These are phyloP conservation scores for Hydrozoanthus tunicans DNA, from an alignment of 64 coral and sea anemone genomes.

Conservation along the genomic window DNA sequence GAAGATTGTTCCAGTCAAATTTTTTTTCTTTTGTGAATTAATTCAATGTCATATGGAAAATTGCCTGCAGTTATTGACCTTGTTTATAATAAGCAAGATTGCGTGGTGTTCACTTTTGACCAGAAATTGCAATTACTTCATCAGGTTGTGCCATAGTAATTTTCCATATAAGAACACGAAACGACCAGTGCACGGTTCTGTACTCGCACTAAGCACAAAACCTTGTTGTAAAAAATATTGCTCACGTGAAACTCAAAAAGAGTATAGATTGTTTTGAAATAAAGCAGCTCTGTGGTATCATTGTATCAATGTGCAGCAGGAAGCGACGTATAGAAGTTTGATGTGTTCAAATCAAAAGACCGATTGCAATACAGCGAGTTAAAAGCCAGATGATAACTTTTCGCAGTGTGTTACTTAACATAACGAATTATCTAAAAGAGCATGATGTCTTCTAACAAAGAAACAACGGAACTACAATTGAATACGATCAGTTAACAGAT, in stretches of 20 bases:
- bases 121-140: not conserved
- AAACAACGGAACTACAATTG: slow-evolving; percentile 14
- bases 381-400: not conserved
- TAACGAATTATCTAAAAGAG: not conserved
- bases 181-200: too few species aligned
- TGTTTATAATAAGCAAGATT: not conserved
- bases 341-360: not conserved
- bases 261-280: not conserved
- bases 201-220: too few species aligned
- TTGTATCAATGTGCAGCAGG: not conserved
- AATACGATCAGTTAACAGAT: slow-evolving; percentile 7
- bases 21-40: not conserved
- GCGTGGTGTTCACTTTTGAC: not conserved
- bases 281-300: not conserved
- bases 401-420: not conserved
- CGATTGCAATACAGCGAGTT: not conserved
- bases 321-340: not conserved
- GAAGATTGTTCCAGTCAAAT: not conserved
- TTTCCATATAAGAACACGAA: not conserved
- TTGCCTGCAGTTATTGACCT: slow-evolving; percentile 19
- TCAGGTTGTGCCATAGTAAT: not conserved
- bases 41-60: not conserved
- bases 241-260: too few species aligned
- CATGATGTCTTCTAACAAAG: not conserved
- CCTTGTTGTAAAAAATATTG: too few species aligned